phyloP scores from a whole-genome alignment of 2,113 vertebrate genomes.

The Alligator sinensis region DNA sequence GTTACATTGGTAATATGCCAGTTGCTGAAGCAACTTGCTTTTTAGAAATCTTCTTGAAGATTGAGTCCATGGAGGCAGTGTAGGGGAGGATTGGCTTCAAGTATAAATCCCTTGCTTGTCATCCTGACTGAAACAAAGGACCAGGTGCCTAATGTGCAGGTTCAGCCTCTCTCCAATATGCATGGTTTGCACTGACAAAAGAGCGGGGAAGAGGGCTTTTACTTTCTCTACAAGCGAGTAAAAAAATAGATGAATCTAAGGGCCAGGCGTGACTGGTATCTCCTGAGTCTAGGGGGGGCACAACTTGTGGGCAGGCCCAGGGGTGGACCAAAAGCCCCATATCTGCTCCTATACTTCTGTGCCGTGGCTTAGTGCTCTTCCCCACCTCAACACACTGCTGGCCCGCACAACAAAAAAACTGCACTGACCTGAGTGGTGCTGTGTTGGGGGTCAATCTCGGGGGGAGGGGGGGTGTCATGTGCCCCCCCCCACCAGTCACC shows the following conservation, averaged over 20 bases:
- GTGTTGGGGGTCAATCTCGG: too few relatives aligned
- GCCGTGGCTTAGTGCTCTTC: too few relatives aligned
- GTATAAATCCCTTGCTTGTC: not conserved
- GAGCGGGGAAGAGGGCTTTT: not conserved
- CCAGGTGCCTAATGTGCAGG: not conserved
- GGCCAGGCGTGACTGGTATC: too few relatives aligned
- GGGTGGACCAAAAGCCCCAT: too few relatives aligned
- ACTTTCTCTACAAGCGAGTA: not conserved
- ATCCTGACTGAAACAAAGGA: not conserved
- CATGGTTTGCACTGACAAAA: not conserved
- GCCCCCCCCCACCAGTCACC: not conserved
- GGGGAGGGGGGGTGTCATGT: not conserved
- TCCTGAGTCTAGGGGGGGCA: too few relatives aligned
- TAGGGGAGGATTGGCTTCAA: not conserved
- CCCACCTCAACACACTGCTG: too few relatives aligned
- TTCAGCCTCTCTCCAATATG: not conserved
- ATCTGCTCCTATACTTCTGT: too few relatives aligned
- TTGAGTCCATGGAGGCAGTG: not conserved
- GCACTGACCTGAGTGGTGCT: too few relatives aligned
- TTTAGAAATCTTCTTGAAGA: not conserved
- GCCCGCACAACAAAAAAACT: too few relatives aligned
- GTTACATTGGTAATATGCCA: not conserved
- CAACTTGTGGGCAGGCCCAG: too few relatives aligned
- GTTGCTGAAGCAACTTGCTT: not conserved
- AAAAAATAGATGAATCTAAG: not conserved